A percentile compares a stretch with the other conserved stretches of the same genome.
Conservation (phyloP, 2,113 vertebrate species). For the Oryzias melastigma region DNA sequence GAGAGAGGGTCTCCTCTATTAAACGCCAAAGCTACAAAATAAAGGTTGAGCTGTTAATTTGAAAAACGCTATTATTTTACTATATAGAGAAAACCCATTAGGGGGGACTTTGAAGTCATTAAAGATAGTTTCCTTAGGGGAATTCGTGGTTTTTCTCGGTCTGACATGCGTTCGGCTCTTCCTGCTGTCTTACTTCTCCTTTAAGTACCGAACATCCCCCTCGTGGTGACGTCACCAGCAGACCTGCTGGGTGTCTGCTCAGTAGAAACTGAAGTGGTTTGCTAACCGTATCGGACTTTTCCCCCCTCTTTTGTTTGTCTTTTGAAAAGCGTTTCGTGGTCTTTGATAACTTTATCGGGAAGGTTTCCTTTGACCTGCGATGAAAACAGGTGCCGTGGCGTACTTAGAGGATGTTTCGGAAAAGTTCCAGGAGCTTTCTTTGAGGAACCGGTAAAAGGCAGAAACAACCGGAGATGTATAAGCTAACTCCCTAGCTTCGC, state of each 20-base stretch:
- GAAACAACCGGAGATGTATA: conserved; percentile 60
- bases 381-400: background rate
- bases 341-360: background rate
- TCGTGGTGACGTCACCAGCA: conserved; percentile 61
- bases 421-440: conserved; percentile 57
- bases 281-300: conserved; percentile 38
- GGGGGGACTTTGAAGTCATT: background rate
- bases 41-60: background rate
- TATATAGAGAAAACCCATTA: background rate
- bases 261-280: conserved; percentile 59
- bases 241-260: conserved; percentile 47
- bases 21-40: background rate
- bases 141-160: background rate
- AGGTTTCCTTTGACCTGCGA: background rate
- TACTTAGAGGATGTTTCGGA: conserved; percentile 42
- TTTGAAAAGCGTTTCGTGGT: conserved; percentile 9
- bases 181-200: conserved; percentile 47
- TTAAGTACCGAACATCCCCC: conserved; percentile 52
- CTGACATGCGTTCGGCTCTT: background rate
- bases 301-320: conserved; percentile 18
- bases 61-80: too few species aligned
- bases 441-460: conserved; percentile 57
- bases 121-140: background rate
- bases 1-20: conserved; percentile 10
- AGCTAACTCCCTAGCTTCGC: conserved; percentile 67